Evolutionary conservation across 2,797 vertebrate species (phyloP), one percentile per base, ranked within the genome.

Genomic region (Arrhamphus sclerolepis): DNA sequence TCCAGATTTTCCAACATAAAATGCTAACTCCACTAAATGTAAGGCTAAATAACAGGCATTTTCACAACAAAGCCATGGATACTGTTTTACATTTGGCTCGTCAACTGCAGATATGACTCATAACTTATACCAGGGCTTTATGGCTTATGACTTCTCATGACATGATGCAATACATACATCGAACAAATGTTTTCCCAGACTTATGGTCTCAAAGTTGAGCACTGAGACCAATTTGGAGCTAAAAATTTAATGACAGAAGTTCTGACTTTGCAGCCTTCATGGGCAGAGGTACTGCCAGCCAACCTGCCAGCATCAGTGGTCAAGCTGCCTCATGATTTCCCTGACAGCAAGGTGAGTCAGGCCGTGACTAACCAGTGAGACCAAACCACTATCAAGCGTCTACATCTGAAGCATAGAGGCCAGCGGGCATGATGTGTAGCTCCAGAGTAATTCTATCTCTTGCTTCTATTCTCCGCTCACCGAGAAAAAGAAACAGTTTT

Each of bases 311-410:
- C 69, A 61, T 73, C 56, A 50, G 71, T 44, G 68, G 80, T 84
- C 68, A 74, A 82, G 79, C 76, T 46, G 58, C 66, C 66, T 78
- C 53, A 40, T 62, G 76, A 75, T 83, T 88, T 89, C 64, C 83
- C 81, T 80, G 84, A 83, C 78, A 82, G 81, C 75, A 78, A 88
- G 87, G 81, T 92, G 91, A 91, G 83, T 92, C 88, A 90, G 78
- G 77, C 74, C 64, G 47, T 89, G 89, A 92, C 85, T 89, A 90
- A 90, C 68, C 83, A 67, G 81, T 52, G 59, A 89, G 74, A 86
- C 84, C 75, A 82, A 89, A 80, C 77, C 74, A 29, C 84, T 89
- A 88, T 88, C 78, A 24, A 81, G 58, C 52, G 57, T 83, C 75
- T 76, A 42, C 81, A 88, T 89, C 85, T 84, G 50, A 53, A 78